Base-by-base conservation (phyloP, 2,797 vertebrate genomes). In the Sternotherus odoratus region DNA sequence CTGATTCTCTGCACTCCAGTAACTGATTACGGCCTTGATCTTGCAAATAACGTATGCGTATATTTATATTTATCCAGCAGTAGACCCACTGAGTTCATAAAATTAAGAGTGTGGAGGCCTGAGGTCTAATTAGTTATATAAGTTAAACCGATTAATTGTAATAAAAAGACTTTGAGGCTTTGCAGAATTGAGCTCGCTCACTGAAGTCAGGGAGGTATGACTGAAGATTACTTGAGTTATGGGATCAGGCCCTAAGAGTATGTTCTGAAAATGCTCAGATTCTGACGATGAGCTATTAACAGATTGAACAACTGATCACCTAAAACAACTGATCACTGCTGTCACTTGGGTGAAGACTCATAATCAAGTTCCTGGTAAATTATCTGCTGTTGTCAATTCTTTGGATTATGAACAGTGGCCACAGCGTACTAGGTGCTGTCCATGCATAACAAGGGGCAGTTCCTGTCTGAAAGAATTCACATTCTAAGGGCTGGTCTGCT, bases 1-100 rank as follows among this genome's bases (percentile, higher is more conserved):
- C 82, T 28, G 23, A 5, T 21, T 51, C 50, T 0, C 2, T n/a
- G 84, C 0, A 0, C 79, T 57, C 43, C 2, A 24, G 23, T 15
- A 43, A 48, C 80, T 72, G 51, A 50, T 48, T 17, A 33, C 43
- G 2, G 0, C 72, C 43, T 46, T 4, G 39, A 74, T 74, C 72
- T 43, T 74, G 72, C 39, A 74, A 74, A 46, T 46, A 28, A 53
- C 24, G 16, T 39, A 46, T 74, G 72, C 39, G 2, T 74, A 12
- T 46, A 12, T 74, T 24, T 46, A 74, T 12, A 12, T 12, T 39
- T 26, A 4, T 39, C 75, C 77, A 77, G 24, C 8, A 24, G 26
- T 33, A 23, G 63, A 1, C 16, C 16, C 72, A 1, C 0, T 0
- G 82, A 66, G 78, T 56, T 87, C 8, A 2, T 15, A n/a, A 60